These are phyloP conservation scores for Dendronephthya gigantea DNA, from an alignment of 64 coral and sea anemone species.

Conservation along the genomic window DNA sequence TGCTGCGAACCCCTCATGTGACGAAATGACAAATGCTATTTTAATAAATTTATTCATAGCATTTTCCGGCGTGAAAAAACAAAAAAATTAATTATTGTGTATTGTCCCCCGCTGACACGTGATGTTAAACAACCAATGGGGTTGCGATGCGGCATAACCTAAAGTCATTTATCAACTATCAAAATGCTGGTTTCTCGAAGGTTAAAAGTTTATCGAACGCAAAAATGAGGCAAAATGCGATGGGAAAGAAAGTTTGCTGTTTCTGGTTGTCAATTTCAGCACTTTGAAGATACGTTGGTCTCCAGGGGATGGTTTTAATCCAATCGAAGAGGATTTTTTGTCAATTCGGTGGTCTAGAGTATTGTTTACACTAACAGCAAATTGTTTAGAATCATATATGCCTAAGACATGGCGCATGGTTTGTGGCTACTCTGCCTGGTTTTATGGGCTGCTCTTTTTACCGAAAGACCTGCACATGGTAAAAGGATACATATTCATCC, in stretches of 20 bases:
- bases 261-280: not conserved
- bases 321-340: not conserved
- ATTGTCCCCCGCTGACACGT: conserved; percentile 4
- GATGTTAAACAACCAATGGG: not conserved
- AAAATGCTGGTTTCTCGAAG: not conserved
- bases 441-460: not conserved
- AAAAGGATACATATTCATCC: not conserved
- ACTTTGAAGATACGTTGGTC: not conserved
- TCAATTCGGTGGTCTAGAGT: not conserved
- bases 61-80: not conserved
- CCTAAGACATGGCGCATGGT: not conserved
- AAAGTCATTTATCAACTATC: not conserved
- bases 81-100: conserved; percentile 7
- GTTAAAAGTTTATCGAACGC: conserved; percentile 9
- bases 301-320: not conserved
- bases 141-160: not conserved
- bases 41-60: not conserved
- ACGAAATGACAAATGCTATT: not conserved
- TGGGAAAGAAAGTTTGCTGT: not conserved
- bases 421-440: not conserved
- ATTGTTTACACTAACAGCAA: conserved; percentile 11
- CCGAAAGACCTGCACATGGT: not conserved
- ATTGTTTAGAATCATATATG: not conserved
- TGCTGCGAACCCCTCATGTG: not conserved
- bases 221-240: not conserved